Base-by-base conservation (phyloP, 2,888 invertebrate species). In the Bellardia pandia region DNA sequence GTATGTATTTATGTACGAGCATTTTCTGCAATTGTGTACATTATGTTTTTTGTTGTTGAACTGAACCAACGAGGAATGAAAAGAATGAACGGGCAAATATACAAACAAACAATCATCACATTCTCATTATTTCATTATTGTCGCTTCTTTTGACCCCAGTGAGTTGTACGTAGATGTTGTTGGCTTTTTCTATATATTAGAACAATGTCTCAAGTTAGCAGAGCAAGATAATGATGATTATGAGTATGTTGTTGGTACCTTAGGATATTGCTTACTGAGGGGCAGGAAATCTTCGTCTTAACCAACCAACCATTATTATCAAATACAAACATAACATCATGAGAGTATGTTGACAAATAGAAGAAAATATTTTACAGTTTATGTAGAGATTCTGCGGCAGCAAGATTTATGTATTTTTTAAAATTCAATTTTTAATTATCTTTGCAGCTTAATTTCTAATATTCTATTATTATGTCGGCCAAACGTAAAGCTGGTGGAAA, bases 401-500 rank as follows among this genome's bases (percentile, higher is more conserved):
- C 3, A 3, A 62, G 1, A 56, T 30, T 40, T 60, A 4, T 48
- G 2, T 42, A n/a, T 14, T 62, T 66, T 2, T 8, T 11, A 37
- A 6, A 33, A 58, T n/a, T 37, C 9, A 3, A 40, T 58, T 42
- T 68, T 64, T 11, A 11, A 13, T 66, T 58, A 16, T 75, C n/a
- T 69, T 79, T 68, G 7, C 56, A 78, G 56, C 51, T 78, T 56
- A 30, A 53, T 64, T 80, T 83, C 23, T 69, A 42, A 81, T 5
- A 82, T 51, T 69, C 16, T 80, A 77, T 40, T 69, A 94, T 94
- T 69, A 94, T 94, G 94, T 92, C 94, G 83, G 92, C 93, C 75
- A 94, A 94, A 90, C 93, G 94, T 75, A 93, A 94, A 90, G 82
- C 90, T 33, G 93, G 93, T 89, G 92, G 92, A 71, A 92, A 92